Evolutionary conservation across 2,113 vertebrate genomes (phyloP), one percentile per base, ranked within the genome.

Genomic region (Danio rerio): DNA sequence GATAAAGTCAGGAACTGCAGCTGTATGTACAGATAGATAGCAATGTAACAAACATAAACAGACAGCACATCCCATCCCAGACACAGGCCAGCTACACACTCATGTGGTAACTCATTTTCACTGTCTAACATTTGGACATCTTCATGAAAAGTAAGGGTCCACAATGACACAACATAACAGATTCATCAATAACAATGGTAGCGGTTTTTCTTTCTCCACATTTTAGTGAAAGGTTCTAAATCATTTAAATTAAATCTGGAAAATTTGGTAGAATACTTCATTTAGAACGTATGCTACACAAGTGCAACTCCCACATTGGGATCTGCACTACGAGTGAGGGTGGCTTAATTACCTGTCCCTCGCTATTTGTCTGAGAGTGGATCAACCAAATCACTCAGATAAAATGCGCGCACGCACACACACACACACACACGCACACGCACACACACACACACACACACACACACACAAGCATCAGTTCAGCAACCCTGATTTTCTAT

Each of bases 11-110:
- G 84, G 82, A 88, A 81, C 76, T 69, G 78, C 50, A 80, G 59
- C 84, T 73, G 69, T 88, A 87, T 87, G 65, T 88, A 88, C 85
- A 90, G 82, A 86, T 72, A 84, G 82, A 85, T 68, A 80, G 86
- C 53, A 73, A 81, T 80, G 81, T 83, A 84, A 87, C 83, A 73
- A 83, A 86, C 84, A 80, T 49, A 79, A 83, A 74, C 82, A 80
- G 68, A 84, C 68, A 80, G 71, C 79, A 82, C 78, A 79, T 74
- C 82, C 82, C 71, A 75, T 52, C 80, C 63, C 73, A 71, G 53
- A 69, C 63, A 86, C 75, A 69, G 20, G 20, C 49, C 12, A 58
- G 83, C 53, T 75, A 83, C 58, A 72, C 53, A 42, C 59, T 81
- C 77, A 63, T 71, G 58, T 40, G 68, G 63, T 56, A 72, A 74